Evolutionary conservation across 2,113 vertebrate genomes (phyloP), one percentile per base, ranked within the genome.

Genomic region (Hoplias malabaricus): DNA sequence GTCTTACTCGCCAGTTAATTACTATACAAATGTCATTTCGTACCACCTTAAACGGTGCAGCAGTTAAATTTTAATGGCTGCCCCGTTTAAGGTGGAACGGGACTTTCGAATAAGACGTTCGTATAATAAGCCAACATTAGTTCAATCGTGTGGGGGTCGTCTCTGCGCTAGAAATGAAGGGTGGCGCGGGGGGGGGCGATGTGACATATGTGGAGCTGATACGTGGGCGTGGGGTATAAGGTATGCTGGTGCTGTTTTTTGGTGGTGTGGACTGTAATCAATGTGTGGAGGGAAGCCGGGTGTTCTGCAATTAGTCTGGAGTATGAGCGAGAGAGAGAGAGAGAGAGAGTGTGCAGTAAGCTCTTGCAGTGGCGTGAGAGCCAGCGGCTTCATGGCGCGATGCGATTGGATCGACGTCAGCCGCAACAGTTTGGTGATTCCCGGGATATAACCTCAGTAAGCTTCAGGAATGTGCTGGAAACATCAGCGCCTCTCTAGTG

Each of bases 361-460:
- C 25, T 27, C 1, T 16, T 25, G 10, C 27, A 3, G 29, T 19
- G 29, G 25, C 21, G 16, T 14, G 56, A 14, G 27, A 5, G 46
- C n/a, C n/a, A 57, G 43, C 70, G 59, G 31, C 82, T 85, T 84
- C 86, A 88, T 88, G 87, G 82, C 85, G 78, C 29, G 43, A 82
- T 56, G 79, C 82, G 71, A 87, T 88, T 88, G 86, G 86, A 82
- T 72, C 82, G 82, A 90, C 88, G 90, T 90, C 89, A 92, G 48
- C 11, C 12, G 73, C 80, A 19, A 25, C 25, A 69, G 23, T 40
- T 83, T 69, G 85, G 82, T 83, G 87, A 82, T 75, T 71, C 81
- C 79, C 73, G 38, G 59, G 40, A 71, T 59, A 72, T 66, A 67
- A 50, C 46, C 73, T 73, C 78, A 72, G 3, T 36, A 56, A 10